These are phyloP conservation scores for Graphium colonna DNA, from an alignment of 2,888 invertebrate genomes.

Conservation along the genomic window DNA sequence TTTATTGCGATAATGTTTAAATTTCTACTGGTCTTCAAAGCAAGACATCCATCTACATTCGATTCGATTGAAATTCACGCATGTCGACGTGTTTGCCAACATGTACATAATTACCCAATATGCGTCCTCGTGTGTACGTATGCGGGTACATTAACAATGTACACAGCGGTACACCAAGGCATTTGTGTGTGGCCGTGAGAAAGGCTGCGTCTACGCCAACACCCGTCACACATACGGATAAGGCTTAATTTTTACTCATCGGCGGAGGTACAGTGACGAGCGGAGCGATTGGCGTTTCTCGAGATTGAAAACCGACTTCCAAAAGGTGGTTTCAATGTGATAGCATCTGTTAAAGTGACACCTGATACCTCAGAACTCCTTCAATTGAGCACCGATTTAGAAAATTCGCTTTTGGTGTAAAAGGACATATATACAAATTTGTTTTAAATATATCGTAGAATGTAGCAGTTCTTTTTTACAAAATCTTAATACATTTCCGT, in stretches of 20 bases:
- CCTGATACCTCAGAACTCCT: too few relatives aligned
- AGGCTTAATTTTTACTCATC: conserved; percentile 21
- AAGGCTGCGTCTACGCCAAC: conserved; percentile 29
- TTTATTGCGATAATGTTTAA: too few relatives aligned
- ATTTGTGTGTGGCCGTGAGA: conserved; percentile 36
- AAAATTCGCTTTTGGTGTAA: too few relatives aligned
- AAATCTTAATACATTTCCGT: too few relatives aligned
- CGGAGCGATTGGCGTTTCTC: conserved; percentile 18
- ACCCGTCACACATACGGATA: conserved; percentile 38
- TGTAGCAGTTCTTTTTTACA: too few relatives aligned
- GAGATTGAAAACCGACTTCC: too few relatives aligned
- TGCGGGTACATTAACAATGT: conserved; percentile 8
- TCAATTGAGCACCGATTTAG: too few relatives aligned
- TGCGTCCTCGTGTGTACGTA: conserved; percentile 11
- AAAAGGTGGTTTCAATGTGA: background rate
- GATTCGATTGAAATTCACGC: conserved; percentile 2
- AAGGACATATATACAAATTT: too few relatives aligned
- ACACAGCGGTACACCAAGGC: conserved; percentile 21
- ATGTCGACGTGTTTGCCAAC: conserved; percentile 6
- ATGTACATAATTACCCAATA: conserved; percentile 15
- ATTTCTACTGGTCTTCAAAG: background rate
- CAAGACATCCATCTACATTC: background rate
- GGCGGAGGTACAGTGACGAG: conserved; percentile 7
- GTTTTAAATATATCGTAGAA: too few relatives aligned
- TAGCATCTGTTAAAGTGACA: too few relatives aligned